phyloP scores from a whole-genome alignment of 2,113 vertebrate species.

The Zosterops hypoxanthus region DNA sequence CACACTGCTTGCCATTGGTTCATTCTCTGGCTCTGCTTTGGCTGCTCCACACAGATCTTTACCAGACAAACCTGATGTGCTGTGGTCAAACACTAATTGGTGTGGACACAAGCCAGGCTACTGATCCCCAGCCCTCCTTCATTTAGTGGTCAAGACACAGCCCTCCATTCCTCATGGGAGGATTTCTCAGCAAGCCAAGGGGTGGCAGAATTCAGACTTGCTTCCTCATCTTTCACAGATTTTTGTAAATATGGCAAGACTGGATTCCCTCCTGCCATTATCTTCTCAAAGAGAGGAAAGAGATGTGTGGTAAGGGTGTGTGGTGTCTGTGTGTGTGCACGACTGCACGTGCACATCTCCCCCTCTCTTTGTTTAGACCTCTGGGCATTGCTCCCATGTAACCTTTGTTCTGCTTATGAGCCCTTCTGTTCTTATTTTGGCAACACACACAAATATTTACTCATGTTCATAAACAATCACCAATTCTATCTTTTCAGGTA shows the following conservation, averaged over 20 bases:
- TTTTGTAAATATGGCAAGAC: neutral
- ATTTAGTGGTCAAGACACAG: rapidly evolving
- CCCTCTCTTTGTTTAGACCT: neutral
- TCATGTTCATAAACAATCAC: neutral
- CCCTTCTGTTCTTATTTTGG: conserved; percentile 50
- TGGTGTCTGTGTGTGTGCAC: neutral
- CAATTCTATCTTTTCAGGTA: conserved; percentile 73
- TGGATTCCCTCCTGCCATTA: neutral
- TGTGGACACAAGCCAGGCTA: neutral
- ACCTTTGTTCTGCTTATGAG: conserved; percentile 12
- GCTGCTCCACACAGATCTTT: neutral
- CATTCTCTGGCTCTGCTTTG: neutral
- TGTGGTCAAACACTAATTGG: neutral
- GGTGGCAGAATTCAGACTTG: neutral
- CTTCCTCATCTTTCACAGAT: neutral
- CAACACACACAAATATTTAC: conserved; percentile 14
- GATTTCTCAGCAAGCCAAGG: neutral
- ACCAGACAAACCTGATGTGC: neutral
- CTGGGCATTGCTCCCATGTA: neutral
- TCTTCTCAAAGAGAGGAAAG: neutral
- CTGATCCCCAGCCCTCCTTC: neutral
- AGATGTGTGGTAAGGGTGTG: neutral
- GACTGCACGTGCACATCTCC: neutral
- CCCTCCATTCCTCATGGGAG: rapidly evolving
- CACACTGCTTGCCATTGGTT: rapidly evolving